Evolutionary conservation across 2,888 invertebrate genomes (phyloP), one percentile per base, ranked within the genome.

Genomic region (Coleophora flavipennella): DNA sequence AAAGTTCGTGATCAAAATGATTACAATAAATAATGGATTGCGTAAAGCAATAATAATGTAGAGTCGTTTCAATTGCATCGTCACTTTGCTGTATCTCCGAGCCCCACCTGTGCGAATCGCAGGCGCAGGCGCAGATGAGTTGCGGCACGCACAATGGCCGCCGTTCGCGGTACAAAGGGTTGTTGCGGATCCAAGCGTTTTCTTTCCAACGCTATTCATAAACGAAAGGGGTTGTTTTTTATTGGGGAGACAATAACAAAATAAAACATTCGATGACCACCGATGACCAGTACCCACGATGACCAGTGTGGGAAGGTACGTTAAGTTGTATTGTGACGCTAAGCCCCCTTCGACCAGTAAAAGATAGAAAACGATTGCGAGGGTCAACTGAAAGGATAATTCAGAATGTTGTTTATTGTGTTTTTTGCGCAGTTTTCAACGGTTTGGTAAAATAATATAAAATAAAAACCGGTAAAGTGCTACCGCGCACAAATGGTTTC

Each of bases 231-330:
- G 74, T 67, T 65, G 60, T 63, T 69, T 65, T 74, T 68, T 52
- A 43, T 57, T 48, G 50, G 48, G 59, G 51, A 71, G 69, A 72
- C 69, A 69, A 69, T 67, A 57, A 29, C 51, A 57, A 67, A 67
- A 75, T 75, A 75, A 80, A 70, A 62, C 57, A 59, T 67, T 66
- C 70, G 77, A 79, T 80, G 75, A 72, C 69, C 76, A 60, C 72
- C 78, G 77, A 80, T 83, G 81, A 74, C 81, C 81, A 70, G 77
- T 75, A 67, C 67, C 60, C 60, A 59, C 59, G 70, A 57, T 81
- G 83, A 75, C 80, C 83, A 73, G 76, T 79, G 80, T 81, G 80
- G 77, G 80, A 80, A 81, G 79, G 59, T 57, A 55, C 61, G 61
- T 59, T 59, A n/a, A 54, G 55, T 58, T 49, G 54, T 63, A 64